Conservation (phyloP, 2,888 invertebrate species). For the Nemapogon koenigi region DNA sequence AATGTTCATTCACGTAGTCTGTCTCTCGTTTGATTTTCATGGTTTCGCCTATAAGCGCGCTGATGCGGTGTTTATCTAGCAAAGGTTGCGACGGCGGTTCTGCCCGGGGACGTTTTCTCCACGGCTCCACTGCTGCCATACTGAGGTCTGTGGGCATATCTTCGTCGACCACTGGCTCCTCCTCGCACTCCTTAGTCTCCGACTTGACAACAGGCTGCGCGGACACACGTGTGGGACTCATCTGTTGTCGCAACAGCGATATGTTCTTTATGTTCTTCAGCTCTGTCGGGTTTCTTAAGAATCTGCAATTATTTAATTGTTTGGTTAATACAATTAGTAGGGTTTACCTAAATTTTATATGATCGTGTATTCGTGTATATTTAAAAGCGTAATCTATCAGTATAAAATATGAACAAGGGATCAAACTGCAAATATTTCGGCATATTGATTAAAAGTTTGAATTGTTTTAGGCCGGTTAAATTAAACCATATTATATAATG, state of each 20-base stretch:
- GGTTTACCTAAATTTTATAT: too few relatives aligned
- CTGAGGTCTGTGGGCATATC: constrained; percentile 77
- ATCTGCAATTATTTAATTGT: constrained; percentile 72
- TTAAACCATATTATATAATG: too few relatives aligned
- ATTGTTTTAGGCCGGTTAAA: too few relatives aligned
- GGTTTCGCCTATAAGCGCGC: constrained; percentile 56
- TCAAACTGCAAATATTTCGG: too few relatives aligned
- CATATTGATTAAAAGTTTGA: too few relatives aligned
- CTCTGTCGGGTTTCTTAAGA: constrained; percentile 91
- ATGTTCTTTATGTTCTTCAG: constrained; percentile 94
- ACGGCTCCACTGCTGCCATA: constrained; percentile 60
- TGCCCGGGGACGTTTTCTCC: constrained; percentile 49
- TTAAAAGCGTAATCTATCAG: too few relatives aligned
- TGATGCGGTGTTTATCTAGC: constrained; percentile 59
- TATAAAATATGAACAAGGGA: too few relatives aligned
- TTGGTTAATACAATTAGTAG: too few relatives aligned
- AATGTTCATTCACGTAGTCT: constrained; percentile 49
- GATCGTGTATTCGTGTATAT: too few relatives aligned
- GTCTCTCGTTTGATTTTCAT: constrained; percentile 53
- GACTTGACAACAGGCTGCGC: constrained; percentile 46
- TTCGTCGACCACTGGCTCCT: constrained; percentile 63
- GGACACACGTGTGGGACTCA: constrained; percentile 67
- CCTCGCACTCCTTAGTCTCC: constrained; percentile 50
- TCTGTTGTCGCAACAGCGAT: constrained; percentile 83
- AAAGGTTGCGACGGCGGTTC: constrained; percentile 30